These are phyloP conservation scores for Conomelus anceps DNA, from an alignment of 2,888 invertebrate species.

Conservation along the genomic window DNA sequence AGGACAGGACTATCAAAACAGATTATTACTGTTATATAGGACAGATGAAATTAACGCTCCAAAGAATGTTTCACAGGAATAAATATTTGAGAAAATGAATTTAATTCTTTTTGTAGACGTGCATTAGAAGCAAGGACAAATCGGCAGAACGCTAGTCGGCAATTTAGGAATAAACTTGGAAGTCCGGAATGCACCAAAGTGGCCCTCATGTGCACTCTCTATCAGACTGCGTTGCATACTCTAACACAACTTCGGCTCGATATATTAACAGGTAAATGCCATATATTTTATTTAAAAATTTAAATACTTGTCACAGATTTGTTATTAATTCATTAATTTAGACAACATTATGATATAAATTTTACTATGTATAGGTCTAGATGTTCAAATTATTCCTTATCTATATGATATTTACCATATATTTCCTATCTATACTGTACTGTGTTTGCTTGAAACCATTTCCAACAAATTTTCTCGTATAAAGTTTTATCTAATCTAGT, in stretches of 20 bases:
- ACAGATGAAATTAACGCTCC: no score
- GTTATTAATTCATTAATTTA: not conserved
- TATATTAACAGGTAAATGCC: conserved; percentile 72
- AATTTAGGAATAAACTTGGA: conserved; percentile 51
- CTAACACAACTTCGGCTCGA: conserved; percentile 85
- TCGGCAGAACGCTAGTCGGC: conserved; percentile 50
- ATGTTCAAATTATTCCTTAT: no score
- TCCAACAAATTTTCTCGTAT: no score
- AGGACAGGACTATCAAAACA: no score
- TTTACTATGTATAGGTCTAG: no score
- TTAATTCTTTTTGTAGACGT: conserved; percentile 46
- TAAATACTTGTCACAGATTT: not conserved
- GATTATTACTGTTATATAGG: no score
- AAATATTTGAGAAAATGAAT: no score
- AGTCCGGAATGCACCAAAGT: conserved; percentile 69
- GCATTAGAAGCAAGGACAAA: conserved; percentile 54
- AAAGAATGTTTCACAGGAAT: no score
- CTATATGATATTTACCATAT: no score
- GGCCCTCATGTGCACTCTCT: conserved; percentile 83
- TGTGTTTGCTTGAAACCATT: no score
- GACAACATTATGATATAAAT: conserved; percentile 1
- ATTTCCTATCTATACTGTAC: no score
- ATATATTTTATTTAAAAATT: conserved; percentile 8
- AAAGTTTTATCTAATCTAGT: no score
- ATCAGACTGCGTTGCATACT: conserved; percentile 83